Evolutionary conservation across 2,888 invertebrate genomes (phyloP).

Genomic region (Drosophila algonquin): DNA sequence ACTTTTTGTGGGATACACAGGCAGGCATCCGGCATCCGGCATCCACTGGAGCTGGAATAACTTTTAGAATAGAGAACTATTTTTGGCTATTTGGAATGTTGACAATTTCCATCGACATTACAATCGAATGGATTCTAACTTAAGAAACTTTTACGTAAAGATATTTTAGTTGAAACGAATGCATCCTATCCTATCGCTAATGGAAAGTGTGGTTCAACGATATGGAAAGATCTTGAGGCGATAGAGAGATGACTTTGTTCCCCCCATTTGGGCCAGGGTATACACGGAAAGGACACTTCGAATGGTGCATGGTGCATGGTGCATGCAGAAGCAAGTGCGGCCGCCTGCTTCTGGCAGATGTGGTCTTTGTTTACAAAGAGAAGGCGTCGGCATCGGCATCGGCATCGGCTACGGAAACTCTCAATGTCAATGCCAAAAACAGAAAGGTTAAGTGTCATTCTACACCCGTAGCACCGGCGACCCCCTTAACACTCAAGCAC

Average conservation of each 20-base stretch:
- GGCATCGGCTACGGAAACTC: background rate
- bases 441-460: slow-evolving; percentile 64
- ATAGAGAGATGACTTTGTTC: background rate
- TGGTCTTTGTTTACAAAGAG: background rate
- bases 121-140: no score
- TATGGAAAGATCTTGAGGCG: background rate
- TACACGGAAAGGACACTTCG: background rate
- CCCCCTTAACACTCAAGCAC: background rate
- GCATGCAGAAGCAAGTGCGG: background rate
- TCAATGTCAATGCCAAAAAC: slow-evolving; percentile 57
- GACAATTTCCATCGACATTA: no score
- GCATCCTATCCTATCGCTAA: background rate
- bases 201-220: background rate
- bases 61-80: no score
- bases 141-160: no score
- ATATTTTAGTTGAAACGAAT: no score
- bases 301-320: background rate
- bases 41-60: no score
- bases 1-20: no score
- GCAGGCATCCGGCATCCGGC: no score
- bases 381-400: slow-evolving; percentile 17
- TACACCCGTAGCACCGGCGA: slow-evolving; percentile 7
- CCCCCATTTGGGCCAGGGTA: background rate
- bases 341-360: background rate
- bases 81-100: no score